These are phyloP conservation scores for Epirrhoe tristata DNA, from an alignment of 2,888 invertebrate genomes.

Conservation along the genomic window DNA sequence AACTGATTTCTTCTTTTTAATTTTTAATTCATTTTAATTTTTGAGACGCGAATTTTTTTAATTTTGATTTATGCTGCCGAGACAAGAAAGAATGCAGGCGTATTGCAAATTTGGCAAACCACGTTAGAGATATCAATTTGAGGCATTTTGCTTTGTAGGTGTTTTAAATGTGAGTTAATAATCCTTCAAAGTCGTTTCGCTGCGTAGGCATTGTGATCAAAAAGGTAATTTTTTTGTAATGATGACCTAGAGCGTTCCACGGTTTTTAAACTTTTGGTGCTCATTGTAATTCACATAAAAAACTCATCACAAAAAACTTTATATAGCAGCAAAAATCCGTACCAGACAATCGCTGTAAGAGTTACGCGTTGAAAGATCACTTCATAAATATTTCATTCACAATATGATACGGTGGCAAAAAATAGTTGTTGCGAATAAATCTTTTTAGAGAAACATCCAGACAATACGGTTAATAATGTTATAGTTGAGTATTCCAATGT, in stretches of 20 bases:
- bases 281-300: background rate
- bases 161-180: too few species aligned
- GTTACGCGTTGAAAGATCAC: constrained; percentile 11
- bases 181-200: too few species aligned
- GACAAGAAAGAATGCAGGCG: too few species aligned
- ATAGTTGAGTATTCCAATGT: background rate
- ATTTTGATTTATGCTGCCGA: too few species aligned
- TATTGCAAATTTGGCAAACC: too few species aligned
- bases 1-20: too few species aligned
- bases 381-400: constrained; percentile 24
- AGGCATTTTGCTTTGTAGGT: too few species aligned
- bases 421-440: constrained; percentile 17
- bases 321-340: constrained; percentile 9
- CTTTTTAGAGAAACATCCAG: constrained; percentile 9
- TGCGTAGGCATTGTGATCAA: too few species aligned
- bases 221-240: too few species aligned
- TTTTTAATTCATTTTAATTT: too few species aligned
- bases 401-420: constrained; percentile 11
- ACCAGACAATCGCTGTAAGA: constrained; percentile 2
- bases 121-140: too few species aligned
- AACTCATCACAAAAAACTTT: constrained; percentile 15
- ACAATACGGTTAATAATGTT: background rate
- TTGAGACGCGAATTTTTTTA: too few species aligned
- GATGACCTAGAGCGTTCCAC: background rate
- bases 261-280: background rate